Base-by-base conservation (phyloP, 2,797 vertebrate species). In the Catamblyrhynchus diadema region DNA sequence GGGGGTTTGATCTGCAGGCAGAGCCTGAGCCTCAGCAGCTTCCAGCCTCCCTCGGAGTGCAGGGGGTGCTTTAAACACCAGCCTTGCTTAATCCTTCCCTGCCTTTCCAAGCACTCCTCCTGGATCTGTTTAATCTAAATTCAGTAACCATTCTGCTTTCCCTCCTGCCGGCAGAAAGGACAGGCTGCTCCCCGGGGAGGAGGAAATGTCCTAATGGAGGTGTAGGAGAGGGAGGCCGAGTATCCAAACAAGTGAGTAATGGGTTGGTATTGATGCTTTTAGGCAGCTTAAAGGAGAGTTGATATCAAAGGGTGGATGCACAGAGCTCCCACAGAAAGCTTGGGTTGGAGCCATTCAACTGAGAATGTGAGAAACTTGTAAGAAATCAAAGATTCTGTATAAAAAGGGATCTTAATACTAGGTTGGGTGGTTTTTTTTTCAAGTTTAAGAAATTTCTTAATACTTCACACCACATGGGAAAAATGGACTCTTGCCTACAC, bases 121-220 rank as follows among this genome's bases (percentile, higher is more conserved):
- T 47, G 41, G 7, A 12, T 2, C 9, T 2, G 3, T 35, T 33
- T 19, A 8, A 75, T 21, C 47, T 7, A 0, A 25, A 0, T 41
- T n/a, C 10, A 0, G 9, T 3, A 14, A 61, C 2, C 11, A 22
- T 14, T 33, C 18, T 35, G 44, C 71, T 69, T 69, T 30, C 28
- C 23, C 35, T 33, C 25, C 41, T 79, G 62, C 51, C 33, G 59
- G 61, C 3, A 44, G 54, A 45, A 42, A 25, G 54, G n/a, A 8
- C 48, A 16, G 51, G 25, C 23, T 32, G 48, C 66, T 91, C 32
- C 54, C 19, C 2, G 27, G 35, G 45, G 71, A 82, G 75, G 12
- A 72, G 54, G 59, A 67, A n/a, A 35, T 2, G 28, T 32, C 44
- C 70, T 71, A 35, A 66, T 32, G 53, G 60, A 78, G 32, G 14